Percentiles rank a stretch among this genome's conserved stretches.
Evolutionary conservation across 2,888 invertebrate species (phyloP).

Genomic region (Hypomecis atomaria): DNA sequence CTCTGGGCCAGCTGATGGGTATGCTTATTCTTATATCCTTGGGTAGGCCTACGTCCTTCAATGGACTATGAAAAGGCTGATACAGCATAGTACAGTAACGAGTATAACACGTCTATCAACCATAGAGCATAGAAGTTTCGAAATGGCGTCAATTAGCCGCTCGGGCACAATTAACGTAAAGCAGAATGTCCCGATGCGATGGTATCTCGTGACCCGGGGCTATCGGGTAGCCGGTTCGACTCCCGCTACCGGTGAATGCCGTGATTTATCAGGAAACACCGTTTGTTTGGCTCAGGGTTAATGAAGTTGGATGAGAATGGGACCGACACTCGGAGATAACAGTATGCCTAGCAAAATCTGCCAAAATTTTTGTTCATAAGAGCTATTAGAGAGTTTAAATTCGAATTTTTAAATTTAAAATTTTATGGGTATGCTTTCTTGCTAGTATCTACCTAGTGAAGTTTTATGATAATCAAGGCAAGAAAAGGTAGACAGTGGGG

Average conservation of each 20-base stretch:
- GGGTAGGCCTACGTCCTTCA: too few relatives aligned
- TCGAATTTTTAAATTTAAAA: too few relatives aligned
- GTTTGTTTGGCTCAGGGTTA: constrained; percentile 66
- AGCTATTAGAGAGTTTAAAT: too few relatives aligned
- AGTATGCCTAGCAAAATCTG: not conserved
- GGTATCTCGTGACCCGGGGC: constrained; percentile 76
- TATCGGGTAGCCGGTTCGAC: constrained; percentile 73
- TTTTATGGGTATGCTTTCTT: too few relatives aligned
- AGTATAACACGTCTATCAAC: constrained; percentile 23
- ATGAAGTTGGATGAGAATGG: constrained; percentile 54
- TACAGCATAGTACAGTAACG: constrained; percentile 6
- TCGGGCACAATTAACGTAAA: constrained; percentile 72
- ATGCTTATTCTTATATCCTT: too few relatives aligned
- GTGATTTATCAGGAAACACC: constrained; percentile 74
- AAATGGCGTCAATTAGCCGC: constrained; percentile 70
- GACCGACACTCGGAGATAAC: not conserved
- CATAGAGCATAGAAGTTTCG: constrained; percentile 33
- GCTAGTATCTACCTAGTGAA: too few relatives aligned
- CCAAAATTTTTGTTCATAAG: too few relatives aligned
- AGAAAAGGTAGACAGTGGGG: too few relatives aligned
- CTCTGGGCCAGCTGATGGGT: too few relatives aligned
- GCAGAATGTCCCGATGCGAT: constrained; percentile 71
- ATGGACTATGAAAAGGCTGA: too few relatives aligned
- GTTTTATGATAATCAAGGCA: too few relatives aligned
- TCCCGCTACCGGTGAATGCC: constrained; percentile 68